Evolutionary conservation across 23 tunicate genomes (phyloP).

Genomic region (Diplosoma virens): DNA sequence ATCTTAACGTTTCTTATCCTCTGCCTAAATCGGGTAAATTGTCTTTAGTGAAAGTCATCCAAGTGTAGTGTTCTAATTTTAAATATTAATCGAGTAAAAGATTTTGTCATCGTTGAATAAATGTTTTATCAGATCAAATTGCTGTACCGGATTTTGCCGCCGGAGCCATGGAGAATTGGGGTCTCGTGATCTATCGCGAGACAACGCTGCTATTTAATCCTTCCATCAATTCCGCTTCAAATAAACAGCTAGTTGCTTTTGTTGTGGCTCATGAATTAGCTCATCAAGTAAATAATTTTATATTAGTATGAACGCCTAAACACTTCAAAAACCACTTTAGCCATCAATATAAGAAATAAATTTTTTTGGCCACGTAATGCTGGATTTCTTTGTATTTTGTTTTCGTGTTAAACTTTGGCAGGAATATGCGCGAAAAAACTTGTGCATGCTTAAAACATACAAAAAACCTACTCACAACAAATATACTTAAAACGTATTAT

Average conservation of each 20-base stretch:
- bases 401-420: too few species aligned
- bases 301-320: too few species aligned
- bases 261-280: constrained; percentile 62
- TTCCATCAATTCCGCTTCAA: constrained; percentile 37
- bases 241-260: constrained; percentile 39
- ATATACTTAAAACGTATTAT: too few species aligned
- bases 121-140: constrained; percentile 39
- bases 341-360: too few species aligned
- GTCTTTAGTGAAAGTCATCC: background rate
- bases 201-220: constrained; percentile 49
- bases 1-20: constrained; percentile 54
- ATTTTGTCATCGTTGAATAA: background rate
- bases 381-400: too few species aligned
- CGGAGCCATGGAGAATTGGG: constrained; percentile 88
- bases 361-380: too few species aligned
- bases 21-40: constrained; percentile 57
- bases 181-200: constrained; percentile 63
- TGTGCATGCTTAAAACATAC: too few species aligned
- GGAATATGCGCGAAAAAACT: too few species aligned
- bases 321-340: too few species aligned
- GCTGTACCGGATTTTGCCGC: constrained; percentile 74
- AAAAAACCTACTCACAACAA: too few species aligned
- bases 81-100: background rate
- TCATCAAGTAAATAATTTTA: constrained; percentile 68
- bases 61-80: background rate